Base-by-base conservation (phyloP, 1,140 invertebrate species). In the Spodoptera frugiperda region DNA sequence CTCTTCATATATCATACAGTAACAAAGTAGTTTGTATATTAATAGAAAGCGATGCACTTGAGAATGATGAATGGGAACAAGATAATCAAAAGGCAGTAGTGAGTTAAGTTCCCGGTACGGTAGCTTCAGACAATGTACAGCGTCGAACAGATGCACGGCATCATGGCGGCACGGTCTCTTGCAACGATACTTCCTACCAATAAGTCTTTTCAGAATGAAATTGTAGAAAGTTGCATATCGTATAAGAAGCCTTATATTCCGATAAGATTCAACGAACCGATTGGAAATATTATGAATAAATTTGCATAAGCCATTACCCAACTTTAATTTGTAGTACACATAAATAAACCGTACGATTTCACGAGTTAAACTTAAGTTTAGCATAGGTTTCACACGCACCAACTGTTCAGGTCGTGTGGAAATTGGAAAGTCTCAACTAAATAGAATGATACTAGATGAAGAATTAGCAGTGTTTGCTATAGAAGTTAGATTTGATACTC, bases 21-120 rank as follows among this genome's bases (percentile, higher is more conserved):
- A 78, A 80, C 76, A 78, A 76, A 77, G 59, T 73, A 53, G 59
- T 39, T 14, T 53, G 70, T 73, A 33, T 74, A 75, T 76, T 76
- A 81, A 77, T 81, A 80, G 78, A 79, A 78, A 79, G 78, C 76
- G 65, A 74, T 74, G 73, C 79, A 81, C 79, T 82, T 82, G 65
- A 77, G 68, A 65, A 80, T 82, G 81, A 82, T 78, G 78, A 77
- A 82, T 82, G 77, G 33, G 71, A 65, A 54, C 49, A 63, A 80
- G 82, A 84, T 80, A 82, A 80, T 80, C 71, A 63, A 70, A 59
- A 70, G 65, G 54, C 73, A 76, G 61, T 49, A 63, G 59, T 74
- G 71, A 78, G 49, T 78, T 70, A 57, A 59, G 76, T 72, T 81
- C 68, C 73, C 73, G 77, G 53, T 39, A 73, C 68, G 55, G 74